These are phyloP conservation scores for Nymphalis urticae DNA, from an alignment of 2,888 invertebrate genomes.

Conservation along the genomic window DNA sequence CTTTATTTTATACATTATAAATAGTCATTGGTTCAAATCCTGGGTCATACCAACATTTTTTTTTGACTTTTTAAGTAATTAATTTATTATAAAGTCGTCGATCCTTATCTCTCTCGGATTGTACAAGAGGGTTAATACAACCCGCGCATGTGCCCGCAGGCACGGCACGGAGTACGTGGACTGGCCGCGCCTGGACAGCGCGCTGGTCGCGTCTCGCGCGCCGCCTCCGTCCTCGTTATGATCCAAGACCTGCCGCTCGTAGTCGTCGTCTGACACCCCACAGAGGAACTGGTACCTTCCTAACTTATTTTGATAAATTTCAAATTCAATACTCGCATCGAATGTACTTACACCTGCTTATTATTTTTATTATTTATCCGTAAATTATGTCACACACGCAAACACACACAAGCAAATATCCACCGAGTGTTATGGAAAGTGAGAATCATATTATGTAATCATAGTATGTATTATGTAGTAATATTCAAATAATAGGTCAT, in stretches of 20 bases:
- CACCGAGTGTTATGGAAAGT: too few relatives aligned
- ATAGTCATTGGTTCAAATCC: too few relatives aligned
- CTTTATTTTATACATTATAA: background rate
- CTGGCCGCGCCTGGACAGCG: slow-evolving; percentile 87
- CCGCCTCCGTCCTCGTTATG: slow-evolving; percentile 66
- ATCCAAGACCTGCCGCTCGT: slow-evolving; percentile 67
- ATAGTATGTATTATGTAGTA: too few relatives aligned
- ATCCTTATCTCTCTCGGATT: too few relatives aligned
- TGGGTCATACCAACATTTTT: too few relatives aligned
- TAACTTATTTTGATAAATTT: background rate
- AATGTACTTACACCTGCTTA: background rate
- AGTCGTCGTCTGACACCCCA: slow-evolving; percentile 50
- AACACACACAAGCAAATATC: too few relatives aligned
- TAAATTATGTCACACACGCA: background rate
- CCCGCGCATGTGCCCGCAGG: slow-evolving; percentile 56
- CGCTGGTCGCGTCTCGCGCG: slow-evolving; percentile 58
- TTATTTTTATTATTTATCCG: background rate
- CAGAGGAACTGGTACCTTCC: background rate
- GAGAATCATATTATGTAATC: too few relatives aligned
- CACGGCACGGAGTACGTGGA: slow-evolving; percentile 98
- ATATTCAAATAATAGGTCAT: too few relatives aligned
- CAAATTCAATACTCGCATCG: background rate
- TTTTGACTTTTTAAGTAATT: too few relatives aligned
- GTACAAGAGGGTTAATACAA: too few relatives aligned
- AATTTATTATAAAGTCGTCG: too few relatives aligned